Percentiles rank a stretch among this genome's conserved stretches.
Conservation (phyloP, 2,113 vertebrate genomes). For the Fregata magnificens region DNA sequence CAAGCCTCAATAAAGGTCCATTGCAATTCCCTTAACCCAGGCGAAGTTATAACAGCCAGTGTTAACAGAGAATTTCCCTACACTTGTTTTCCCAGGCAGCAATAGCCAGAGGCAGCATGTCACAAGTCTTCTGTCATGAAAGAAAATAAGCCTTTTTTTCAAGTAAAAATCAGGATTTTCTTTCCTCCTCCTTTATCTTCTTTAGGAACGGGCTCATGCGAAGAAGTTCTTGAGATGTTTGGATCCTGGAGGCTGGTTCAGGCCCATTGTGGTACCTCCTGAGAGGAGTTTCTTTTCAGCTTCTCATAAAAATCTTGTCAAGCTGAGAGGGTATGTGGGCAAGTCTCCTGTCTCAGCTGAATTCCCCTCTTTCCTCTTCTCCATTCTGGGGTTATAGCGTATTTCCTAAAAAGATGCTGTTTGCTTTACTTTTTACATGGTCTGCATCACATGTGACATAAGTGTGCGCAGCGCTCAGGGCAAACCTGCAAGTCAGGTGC, state of each 20-base stretch:
- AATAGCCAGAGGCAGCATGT: not conserved
- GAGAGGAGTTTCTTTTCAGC: not conserved
- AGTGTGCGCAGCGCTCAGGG: not conserved
- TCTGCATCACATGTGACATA: not conserved
- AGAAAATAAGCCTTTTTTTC: not conserved
- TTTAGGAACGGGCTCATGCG: not conserved
- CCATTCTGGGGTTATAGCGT: not conserved
- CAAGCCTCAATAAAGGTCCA: fast-evolving
- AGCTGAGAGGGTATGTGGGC: not conserved
- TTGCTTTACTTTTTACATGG: not conserved
- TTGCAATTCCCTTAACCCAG: not conserved
- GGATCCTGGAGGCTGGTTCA: not conserved
- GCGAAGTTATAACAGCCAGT: not conserved
- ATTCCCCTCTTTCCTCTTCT: not conserved
- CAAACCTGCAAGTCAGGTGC: not conserved
- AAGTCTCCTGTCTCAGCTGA: not conserved
- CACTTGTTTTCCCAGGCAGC: not conserved
- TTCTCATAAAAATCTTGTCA: not conserved
- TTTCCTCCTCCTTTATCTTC: not conserved
- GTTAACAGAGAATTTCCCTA: not conserved
- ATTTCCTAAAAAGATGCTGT: not conserved
- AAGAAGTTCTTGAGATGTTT: not conserved
- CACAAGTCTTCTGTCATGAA: not conserved
- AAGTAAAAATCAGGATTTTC: not conserved
- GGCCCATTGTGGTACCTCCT: not conserved